Evolutionary conservation across 1,140 invertebrate genomes (phyloP), one percentile per base, ranked within the genome.

Genomic region (Penaeus japonicus): DNA sequence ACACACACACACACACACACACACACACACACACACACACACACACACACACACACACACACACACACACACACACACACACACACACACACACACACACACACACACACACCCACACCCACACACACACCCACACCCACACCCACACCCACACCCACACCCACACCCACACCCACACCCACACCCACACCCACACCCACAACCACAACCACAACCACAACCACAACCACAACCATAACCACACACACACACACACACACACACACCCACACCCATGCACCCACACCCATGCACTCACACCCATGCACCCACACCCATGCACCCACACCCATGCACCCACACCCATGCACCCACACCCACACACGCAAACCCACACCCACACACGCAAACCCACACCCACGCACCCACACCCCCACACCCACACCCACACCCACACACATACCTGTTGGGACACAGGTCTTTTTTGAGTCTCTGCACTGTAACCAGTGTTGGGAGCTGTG

Each of bases 381-480:
- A 27, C 30, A 18, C 20, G 18, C 70, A 30, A 30, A 18, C 70
- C 27, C 0, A 17, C 20, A 73, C 27, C 18, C 3, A 73, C 3
- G 30, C 1, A 12, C 7, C 4, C 10, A 78, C 22, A 35, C 17
- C 35, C 35, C 20, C 7, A 24, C 1, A 12, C 7, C 4, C 10
- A 78, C 22, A 35, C 17, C 35, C 35, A 47, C 7, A 24, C 0
- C 4, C 65, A 47, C 20, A n/a, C 7, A 70, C 77, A 10, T 39
- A 83, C 87, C 80, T 88, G 85, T 27, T 88, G 87, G 55, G 87
- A 78, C 24, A 73, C 47, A 7, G 78, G 86, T 78, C 78, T 24
- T 12, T 84, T 88, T 39, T 87, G 85, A 70, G 54, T 62, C 20
- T 81, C 27, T 20, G 10, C 55, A 27, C 30, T 84, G 59, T 24